Evolutionary conservation across 2,113 vertebrate species (phyloP).

Genomic region (Ciconia stormi): DNA sequence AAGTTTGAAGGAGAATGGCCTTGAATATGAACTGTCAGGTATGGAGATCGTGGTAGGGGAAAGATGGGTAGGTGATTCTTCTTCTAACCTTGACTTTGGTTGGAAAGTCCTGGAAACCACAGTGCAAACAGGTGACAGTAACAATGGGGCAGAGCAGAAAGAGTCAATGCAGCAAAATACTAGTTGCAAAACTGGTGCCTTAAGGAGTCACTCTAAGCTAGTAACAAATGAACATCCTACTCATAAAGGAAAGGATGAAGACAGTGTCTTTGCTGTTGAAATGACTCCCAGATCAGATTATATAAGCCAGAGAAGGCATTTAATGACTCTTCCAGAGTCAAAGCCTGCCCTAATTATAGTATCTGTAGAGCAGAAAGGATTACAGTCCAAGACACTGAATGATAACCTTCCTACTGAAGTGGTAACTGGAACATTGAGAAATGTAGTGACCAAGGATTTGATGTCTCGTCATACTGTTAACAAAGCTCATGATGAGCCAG

Average conservation of each 20-base stretch:
- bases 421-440: background rate
- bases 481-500: background rate
- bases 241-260: background rate
- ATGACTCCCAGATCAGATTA: background rate
- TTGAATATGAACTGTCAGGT: background rate
- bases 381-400: slow-evolving; percentile 35
- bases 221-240: background rate
- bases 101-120: background rate
- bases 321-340: background rate
- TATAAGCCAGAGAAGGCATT: background rate
- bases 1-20: background rate
- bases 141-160: background rate
- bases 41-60: background rate
- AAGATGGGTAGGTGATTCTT: background rate
- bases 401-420: background rate
- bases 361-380: slow-evolving; percentile 51
- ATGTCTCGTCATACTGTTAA: background rate
- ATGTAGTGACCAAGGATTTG: background rate
- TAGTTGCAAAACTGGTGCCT: background rate
- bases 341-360: slow-evolving; percentile 22
- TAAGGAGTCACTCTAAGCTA: background rate
- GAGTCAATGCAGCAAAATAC: background rate
- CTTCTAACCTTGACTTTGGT: background rate
- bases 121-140: background rate
- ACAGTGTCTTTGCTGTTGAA: background rate